phyloP scores from a whole-genome alignment of 1,140 invertebrate species.

The Aphelinus atriplicis region DNA sequence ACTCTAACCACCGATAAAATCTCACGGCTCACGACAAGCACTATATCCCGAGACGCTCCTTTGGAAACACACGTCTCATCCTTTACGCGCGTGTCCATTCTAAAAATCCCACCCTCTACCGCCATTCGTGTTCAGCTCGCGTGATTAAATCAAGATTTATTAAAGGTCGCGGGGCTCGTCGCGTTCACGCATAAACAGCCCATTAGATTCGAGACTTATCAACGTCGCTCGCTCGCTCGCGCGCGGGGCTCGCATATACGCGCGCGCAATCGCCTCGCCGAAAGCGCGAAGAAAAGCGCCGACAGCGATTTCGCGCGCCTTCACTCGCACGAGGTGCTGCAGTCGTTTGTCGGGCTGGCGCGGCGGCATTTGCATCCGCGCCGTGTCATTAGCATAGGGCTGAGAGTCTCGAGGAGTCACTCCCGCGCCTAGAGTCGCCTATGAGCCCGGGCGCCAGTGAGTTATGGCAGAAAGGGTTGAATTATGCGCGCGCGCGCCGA shows the following conservation, averaged over 20 bases:
- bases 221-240: conserved; percentile 18
- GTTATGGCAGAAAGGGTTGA: conserved; percentile 56
- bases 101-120: too few species aligned
- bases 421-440: not conserved
- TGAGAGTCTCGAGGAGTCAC: conserved; percentile 33
- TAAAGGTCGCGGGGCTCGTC: not conserved
- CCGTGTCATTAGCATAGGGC: conserved; percentile 48
- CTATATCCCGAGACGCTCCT: too few species aligned
- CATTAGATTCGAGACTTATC: conserved; percentile 39
- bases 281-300: not conserved
- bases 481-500: conserved; percentile 51
- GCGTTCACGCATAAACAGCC: conserved; percentile 28
- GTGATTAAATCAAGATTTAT: conserved; percentile 41
- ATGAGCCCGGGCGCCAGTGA: conserved; percentile 33
- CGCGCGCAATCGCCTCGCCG: not conserved
- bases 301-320: conserved; percentile 33
- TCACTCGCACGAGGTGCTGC: conserved; percentile 30
- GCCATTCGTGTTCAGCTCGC: not conserved
- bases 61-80: too few species aligned
- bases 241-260: not conserved
- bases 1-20: too few species aligned
- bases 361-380: conserved; percentile 41
- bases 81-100: too few species aligned
- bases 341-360: conserved; percentile 15
- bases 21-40: too few species aligned